phyloP scores from a whole-genome alignment of 2,113 vertebrate species.

The Macroglossus sobrinus region DNA sequence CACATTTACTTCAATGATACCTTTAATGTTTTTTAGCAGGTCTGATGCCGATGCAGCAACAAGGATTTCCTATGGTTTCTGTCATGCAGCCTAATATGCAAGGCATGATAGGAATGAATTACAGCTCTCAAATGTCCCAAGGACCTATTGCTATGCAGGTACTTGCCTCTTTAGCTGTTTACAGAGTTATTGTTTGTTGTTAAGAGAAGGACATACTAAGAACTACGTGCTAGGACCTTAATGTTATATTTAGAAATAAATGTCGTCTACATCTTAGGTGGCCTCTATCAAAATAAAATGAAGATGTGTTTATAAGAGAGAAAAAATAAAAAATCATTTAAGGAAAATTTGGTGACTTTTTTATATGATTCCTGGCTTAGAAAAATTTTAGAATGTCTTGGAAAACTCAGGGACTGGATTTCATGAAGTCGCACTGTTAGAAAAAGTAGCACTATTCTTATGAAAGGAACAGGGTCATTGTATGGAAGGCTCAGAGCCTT shows the following conservation, averaged over 20 bases:
- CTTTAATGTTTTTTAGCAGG: conserved; percentile 80
- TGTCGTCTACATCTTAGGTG: background rate
- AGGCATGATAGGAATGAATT: conserved; percentile 97
- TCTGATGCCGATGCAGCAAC: conserved; percentile 92
- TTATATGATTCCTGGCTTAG: background rate
- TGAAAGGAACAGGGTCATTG: background rate
- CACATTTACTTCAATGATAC: background rate
- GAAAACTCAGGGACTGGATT: background rate
- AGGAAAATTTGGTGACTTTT: conserved; percentile 7
- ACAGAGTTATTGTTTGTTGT: background rate
- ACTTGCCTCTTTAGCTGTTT: conserved; percentile 49
- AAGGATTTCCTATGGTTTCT: conserved; percentile 94
- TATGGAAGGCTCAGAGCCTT: background rate
- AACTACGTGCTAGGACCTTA: background rate
- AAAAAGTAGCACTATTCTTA: background rate
- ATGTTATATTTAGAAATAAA: conserved; percentile 27
- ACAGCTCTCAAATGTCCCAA: conserved; percentile 92
- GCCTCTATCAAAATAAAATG: background rate
- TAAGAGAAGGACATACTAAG: background rate
- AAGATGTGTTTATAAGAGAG: background rate
- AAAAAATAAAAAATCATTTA: background rate
- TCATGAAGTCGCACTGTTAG: background rate
- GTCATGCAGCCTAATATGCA: conserved; percentile 97
- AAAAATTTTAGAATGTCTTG: background rate
- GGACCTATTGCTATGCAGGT: conserved; percentile 95